Percentiles rank a stretch among this genome's conserved stretches.
phyloP scores from a whole-genome alignment of 2,797 vertebrate species.

The Poecilia picta region DNA sequence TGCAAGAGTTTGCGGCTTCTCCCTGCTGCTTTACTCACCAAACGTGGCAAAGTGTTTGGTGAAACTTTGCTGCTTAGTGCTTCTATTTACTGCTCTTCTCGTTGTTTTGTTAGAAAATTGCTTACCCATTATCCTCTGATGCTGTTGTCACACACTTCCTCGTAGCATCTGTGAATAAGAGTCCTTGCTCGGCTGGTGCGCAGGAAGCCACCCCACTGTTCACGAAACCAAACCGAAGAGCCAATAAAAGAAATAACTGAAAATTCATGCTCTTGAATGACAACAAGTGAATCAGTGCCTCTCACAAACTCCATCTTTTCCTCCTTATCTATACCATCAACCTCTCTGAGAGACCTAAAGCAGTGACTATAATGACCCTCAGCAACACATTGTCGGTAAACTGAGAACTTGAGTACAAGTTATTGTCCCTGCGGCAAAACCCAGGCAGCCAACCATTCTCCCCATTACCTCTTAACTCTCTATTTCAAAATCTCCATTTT shows the following conservation, averaged over 20 bases:
- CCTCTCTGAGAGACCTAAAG: slow-evolving; percentile 45
- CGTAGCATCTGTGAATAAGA: slow-evolving; percentile 40
- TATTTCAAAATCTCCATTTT: slow-evolving; percentile 23
- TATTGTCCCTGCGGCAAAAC: slow-evolving; percentile 66
- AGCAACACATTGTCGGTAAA: slow-evolving; percentile 58
- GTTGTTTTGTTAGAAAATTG: slow-evolving; percentile 52
- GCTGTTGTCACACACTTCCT: slow-evolving; percentile 42
- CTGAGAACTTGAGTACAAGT: slow-evolving; percentile 60
- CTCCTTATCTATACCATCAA: slow-evolving; percentile 17
- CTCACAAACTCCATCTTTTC: slow-evolving; percentile 15
- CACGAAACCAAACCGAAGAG: slow-evolving; percentile 56
- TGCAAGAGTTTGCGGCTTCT: slow-evolving; percentile 51
- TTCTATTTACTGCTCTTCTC: slow-evolving; percentile 50
- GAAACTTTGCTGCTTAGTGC: slow-evolving; percentile 46
- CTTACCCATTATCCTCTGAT: slow-evolving; percentile 61
- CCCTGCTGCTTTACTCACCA: slow-evolving; percentile 39
- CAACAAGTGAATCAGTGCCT: slow-evolving; percentile 47
- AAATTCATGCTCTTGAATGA: slow-evolving; percentile 54
- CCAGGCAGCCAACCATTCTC: slow-evolving; percentile 29
- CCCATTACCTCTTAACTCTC: slow-evolving; percentile 31
- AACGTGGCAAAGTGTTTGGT: slow-evolving; percentile 30
- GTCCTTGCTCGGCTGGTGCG: slow-evolving; percentile 27
- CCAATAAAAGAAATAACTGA: slow-evolving; percentile 57
- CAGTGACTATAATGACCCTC: slow-evolving; percentile 54
- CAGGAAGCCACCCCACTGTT: slow-evolving; percentile 37